Evolutionary conservation across 2,113 vertebrate genomes (phyloP).

Genomic region (Lynx canadensis): DNA sequence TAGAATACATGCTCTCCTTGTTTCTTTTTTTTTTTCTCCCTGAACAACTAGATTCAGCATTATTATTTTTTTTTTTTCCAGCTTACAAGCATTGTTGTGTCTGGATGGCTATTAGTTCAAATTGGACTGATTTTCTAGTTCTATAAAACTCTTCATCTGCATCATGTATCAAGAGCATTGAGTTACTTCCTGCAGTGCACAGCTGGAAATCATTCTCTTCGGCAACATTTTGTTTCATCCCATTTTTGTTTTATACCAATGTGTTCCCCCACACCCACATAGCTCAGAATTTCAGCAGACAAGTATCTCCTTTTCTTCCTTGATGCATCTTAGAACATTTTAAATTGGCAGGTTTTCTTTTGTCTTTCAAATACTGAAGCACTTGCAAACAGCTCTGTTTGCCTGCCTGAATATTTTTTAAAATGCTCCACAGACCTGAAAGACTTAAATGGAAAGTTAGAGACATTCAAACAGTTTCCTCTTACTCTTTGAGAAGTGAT

Average conservation of each 20-base stretch:
- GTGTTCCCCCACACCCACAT: conserved; percentile 80
- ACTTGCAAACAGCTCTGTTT: conserved; percentile 82
- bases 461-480: conserved; percentile 78
- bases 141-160: conserved; percentile 82
- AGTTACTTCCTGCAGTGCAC: conserved; percentile 82
- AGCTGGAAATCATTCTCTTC: conserved; percentile 85
- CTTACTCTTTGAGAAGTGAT: conserved; percentile 73
- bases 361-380: conserved; percentile 82
- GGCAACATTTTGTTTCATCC: conserved; percentile 85
- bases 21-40: conserved; percentile 56
- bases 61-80: conserved; percentile 39
- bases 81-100: conserved; percentile 72
- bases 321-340: conserved; percentile 81
- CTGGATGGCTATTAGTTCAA: conserved; percentile 83
- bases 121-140: conserved; percentile 81
- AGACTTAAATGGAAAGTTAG: conserved; percentile 80
- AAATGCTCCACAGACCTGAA: conserved; percentile 76
- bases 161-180: conserved; percentile 79
- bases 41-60: conserved; percentile 63
- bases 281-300: conserved; percentile 75
- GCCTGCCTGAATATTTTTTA: conserved; percentile 70
- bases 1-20: conserved; percentile 21
- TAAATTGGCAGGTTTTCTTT: conserved; percentile 83
- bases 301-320: conserved; percentile 74
- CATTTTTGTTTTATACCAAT: conserved; percentile 80